Evolutionary conservation across 2,113 vertebrate species (phyloP), one percentile per base, ranked within the genome.

Genomic region (Vicugna pacos): DNA sequence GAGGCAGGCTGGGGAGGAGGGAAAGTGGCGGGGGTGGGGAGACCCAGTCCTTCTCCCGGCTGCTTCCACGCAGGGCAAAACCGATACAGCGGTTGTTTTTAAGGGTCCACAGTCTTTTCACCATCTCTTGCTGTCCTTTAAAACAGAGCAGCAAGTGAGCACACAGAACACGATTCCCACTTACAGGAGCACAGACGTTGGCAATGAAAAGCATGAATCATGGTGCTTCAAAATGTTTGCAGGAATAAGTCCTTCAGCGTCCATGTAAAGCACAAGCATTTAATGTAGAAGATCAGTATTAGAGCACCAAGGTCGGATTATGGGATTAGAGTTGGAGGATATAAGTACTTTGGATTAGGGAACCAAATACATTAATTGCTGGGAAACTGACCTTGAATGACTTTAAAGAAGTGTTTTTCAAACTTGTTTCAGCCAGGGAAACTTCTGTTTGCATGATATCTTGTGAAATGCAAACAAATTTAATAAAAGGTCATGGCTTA

Each of bases 351-450:
- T 42, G 56, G 75, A 52, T 96, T 79, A 97, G 26, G 42, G 48
- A 88, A 94, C 60, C 26, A 87, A 89, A 82, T 73, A 38, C 38
- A 24, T 46, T 73, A 38, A 65, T 38, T 93, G 42, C 77, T 86
- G 86, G 86, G 92, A 97, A 82, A 35, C 58, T 8, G 65, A 91
- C 19, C 60, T 54, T 62, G 30, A 65, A 42, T 19, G 28, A 48
- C 28, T 69, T 87, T 75, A 35, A 19, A 46, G 54, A 52, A 81
- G n/a, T 62, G 38, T 73, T 95, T 92, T 73, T 67, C 30, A 89
- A 72, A 85, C 72, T 65, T 54, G 15, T 81, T 82, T 85, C 70
- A 60, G 30, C n/a, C 67, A 20, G 76, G n/a, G 20, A 76, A 72
- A 28, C 54, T 22, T 95, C 89, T 93, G 76, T 84, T 81, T 50